Evolutionary conservation across 2,888 invertebrate species (phyloP), one percentile per base, ranked within the genome.

Genomic region (Drosophila kanekoi): DNA sequence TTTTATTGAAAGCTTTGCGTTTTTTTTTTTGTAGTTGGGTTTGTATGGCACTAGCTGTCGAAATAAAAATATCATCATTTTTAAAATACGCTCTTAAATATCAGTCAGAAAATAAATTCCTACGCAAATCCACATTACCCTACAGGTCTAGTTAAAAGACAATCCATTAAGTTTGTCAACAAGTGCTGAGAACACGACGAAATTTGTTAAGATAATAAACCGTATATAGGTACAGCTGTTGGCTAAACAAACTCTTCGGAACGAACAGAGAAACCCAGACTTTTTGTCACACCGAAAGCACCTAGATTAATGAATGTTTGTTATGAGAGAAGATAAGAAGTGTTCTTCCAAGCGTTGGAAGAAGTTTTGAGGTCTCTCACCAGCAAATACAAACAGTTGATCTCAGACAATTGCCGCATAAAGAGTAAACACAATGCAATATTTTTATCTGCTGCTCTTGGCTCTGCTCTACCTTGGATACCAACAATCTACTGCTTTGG

Each of bases 191-290:
- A 28, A n/a, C 4, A n/a, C 23, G 1, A n/a, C 1, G 2, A 9
- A n/a, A 23, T 32, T 33, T 33, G 43, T 48, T 16, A 18, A 66
- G 16, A 16, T 28, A 65, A 20, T 28, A 32, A 3, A 48, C 16
- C 2, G 2, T 6, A n/a, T 47, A 9, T n/a, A 10, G 16, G 48
- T 60, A 79, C 72, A 79, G 32, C 62, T 81, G 82, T 52, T 48
- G 37, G 48, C 59, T 62, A 49, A 81, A 20, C 57, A 81, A 81
- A 68, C 23, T 41, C 13, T n/a, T 28, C 10, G 3, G n/a, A 6
- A 32, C 10, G n/a, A 44, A 9, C 8, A 37, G 32, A 32, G 11
- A 43, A 37, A 37, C 10, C 14, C 20, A 33, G 32, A 23, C 14
- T 8, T 51, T 40, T 16, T 14, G 16, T 10, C 40, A 40, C 16